phyloP scores from a whole-genome alignment of 2,888 invertebrate species.

The Drosophila testacea region DNA sequence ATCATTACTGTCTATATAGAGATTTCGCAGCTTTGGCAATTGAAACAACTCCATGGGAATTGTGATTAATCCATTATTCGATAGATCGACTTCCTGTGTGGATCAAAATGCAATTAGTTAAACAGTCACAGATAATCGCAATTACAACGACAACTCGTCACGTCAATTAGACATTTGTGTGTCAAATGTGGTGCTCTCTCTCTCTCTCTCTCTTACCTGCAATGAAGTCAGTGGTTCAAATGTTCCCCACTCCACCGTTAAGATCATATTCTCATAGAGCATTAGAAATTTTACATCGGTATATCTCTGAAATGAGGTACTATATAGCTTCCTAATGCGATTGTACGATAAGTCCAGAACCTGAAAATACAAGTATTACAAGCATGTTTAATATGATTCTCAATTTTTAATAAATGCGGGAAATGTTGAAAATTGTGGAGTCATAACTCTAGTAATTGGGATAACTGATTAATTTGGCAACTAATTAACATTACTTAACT shows the following conservation, averaged over 20 bases:
- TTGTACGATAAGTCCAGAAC: conserved; percentile 84
- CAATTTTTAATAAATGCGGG: conserved; percentile 10
- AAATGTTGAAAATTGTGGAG: conserved; percentile 2
- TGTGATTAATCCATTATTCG: conserved; percentile 83
- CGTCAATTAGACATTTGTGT: conserved; percentile 15
- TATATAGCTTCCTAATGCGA: conserved; percentile 84
- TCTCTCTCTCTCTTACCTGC: conserved; percentile 73
- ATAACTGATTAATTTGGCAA: background rate
- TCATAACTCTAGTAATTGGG: conserved; percentile 15
- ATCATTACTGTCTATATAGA: conserved; percentile 86
- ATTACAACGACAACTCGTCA: conserved; percentile 12
- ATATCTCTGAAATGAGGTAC: conserved; percentile 83
- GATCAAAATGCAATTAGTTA: conserved; percentile 23
- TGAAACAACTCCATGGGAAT: conserved; percentile 85
- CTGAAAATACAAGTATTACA: conserved; percentile 63
- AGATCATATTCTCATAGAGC: conserved; percentile 85
- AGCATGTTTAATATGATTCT: conserved; percentile 1
- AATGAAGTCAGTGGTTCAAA: conserved; percentile 82
- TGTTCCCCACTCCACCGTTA: conserved; percentile 84
- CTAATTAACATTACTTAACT: background rate
- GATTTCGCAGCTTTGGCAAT: conserved; percentile 87
- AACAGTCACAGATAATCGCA: conserved; percentile 4
- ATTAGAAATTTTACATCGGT: conserved; percentile 82
- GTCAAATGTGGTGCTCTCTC: background rate
- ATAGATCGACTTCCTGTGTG: conserved; percentile 84